These are phyloP conservation scores for Branchinecta lynchi DNA, from an alignment of 1,140 invertebrate genomes.

Conservation along the genomic window DNA sequence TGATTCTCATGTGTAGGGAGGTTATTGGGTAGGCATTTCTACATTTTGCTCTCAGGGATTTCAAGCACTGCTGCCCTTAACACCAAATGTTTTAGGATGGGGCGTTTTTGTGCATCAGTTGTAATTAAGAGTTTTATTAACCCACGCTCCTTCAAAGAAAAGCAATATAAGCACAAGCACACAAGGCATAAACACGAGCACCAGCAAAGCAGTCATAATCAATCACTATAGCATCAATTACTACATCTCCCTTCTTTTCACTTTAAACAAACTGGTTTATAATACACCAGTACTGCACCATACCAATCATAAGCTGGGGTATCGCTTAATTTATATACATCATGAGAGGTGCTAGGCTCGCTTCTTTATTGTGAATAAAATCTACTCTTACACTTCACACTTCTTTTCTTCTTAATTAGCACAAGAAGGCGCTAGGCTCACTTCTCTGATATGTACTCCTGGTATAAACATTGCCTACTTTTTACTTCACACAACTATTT, in stretches of 20 bases:
- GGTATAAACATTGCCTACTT: too few species aligned
- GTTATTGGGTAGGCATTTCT: too few species aligned
- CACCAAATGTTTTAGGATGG: too few species aligned
- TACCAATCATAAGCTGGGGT: background rate
- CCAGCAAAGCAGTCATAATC: too few species aligned
- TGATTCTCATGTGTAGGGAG: too few species aligned
- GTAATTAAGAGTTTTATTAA: background rate
- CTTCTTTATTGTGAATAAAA: background rate
- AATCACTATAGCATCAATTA: background rate
- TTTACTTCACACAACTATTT: too few species aligned
- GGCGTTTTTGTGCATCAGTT: too few species aligned
- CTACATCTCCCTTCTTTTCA: slow-evolving; percentile 1
- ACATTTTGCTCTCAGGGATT: too few species aligned
- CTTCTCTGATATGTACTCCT: too few species aligned
- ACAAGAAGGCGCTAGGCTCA: too few species aligned
- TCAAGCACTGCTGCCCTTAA: too few species aligned
- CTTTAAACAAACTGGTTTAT: background rate
- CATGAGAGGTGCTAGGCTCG: slow-evolving; percentile 3
- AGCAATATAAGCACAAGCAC: slow-evolving; percentile 4
- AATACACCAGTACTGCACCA: slow-evolving; percentile 8
- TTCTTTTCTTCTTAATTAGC: slow-evolving; percentile 7
- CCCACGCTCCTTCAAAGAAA: slow-evolving; percentile 1
- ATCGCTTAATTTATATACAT: background rate
- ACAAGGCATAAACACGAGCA: too few species aligned
- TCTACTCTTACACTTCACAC: background rate